phyloP scores from a whole-genome alignment of 2,888 invertebrate genomes.

The Stenoptilia bipunctidactyla region DNA sequence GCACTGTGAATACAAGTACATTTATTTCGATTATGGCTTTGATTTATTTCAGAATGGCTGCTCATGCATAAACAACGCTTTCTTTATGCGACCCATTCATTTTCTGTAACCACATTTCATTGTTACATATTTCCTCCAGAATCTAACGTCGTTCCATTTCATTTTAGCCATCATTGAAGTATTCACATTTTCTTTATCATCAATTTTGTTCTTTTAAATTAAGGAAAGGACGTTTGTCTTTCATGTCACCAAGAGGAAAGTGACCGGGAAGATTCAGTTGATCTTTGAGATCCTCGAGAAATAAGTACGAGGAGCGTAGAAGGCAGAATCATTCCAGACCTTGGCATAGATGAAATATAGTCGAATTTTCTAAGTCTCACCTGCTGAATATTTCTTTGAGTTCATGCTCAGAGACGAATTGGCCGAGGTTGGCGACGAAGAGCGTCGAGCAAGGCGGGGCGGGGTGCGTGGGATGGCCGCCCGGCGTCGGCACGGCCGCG shows the following conservation, averaged over 20 bases:
- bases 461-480: constrained; percentile 64
- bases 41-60: constrained; percentile 20
- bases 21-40: background rate
- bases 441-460: constrained; percentile 96
- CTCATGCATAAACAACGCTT: constrained; percentile 39
- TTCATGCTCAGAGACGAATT: constrained; percentile 98
- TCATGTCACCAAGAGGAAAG: too few species aligned
- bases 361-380: constrained; percentile 65
- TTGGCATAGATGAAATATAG: too few species aligned
- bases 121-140: too few species aligned
- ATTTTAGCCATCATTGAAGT: too few species aligned
- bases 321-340: too few species aligned
- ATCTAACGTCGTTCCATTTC: too few species aligned
- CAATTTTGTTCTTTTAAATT: background rate
- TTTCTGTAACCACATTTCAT: too few species aligned
- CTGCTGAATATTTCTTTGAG: constrained; percentile 98
- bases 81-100: too few species aligned
- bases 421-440: constrained; percentile 98
- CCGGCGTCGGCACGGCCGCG: constrained; percentile 78
- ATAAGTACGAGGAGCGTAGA: too few species aligned
- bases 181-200: background rate
- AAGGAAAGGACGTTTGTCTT: too few species aligned
- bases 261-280: background rate
- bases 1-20: constrained; percentile 38
- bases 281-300: too few species aligned